Evolutionary conservation across 2,888 invertebrate species (phyloP), one percentile per base, ranked within the genome.

Genomic region (Harmothoe impar): DNA sequence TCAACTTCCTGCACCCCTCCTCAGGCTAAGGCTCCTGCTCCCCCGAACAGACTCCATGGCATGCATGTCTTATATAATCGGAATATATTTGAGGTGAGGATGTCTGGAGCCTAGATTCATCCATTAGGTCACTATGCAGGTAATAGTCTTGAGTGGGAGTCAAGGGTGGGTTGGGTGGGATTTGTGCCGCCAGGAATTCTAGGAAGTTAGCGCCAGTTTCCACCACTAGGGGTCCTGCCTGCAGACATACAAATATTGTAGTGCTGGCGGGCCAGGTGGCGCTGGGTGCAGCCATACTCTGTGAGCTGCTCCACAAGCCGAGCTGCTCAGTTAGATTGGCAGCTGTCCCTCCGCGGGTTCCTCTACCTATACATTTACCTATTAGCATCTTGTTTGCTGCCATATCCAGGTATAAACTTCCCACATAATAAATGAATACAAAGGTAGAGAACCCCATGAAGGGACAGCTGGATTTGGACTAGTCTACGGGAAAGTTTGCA

Each of bases 241-340:
- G 31, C 72, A 72, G 72, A 72, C 72, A 72, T 29, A 72, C 72
- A 72, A 72, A 72, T 72, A 72, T 72, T 72, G 29, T 72, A n/a
- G 72, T 72, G 72, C 12, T 72, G 72, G 12, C 29, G 3, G 29
- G 15, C 72, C 72, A 25, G 31, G 72, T 72, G 72, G 72, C 29
- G 72, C 15, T 72, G 3, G 72, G 72, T 72, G 72, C 72, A 72
- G 3, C 72, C 25, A 72, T 25, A 72, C 72, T 62, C 62, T 20
- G 15, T 62, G 43, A 43, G 43, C 43, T 43, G 43, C 43, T 43
- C 43, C 43, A 43, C 10, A 10, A 3, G 43, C 43, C 10, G 43
- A 43, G 43, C 43, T 43, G 43, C 43, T 43, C 43, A 43, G 10
- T 43, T 43, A 7, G 43, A 43, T 7, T 43, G 43, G 43, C 43